phyloP scores from a whole-genome alignment of 2,888 invertebrate genomes.

The Chirona hameri region DNA sequence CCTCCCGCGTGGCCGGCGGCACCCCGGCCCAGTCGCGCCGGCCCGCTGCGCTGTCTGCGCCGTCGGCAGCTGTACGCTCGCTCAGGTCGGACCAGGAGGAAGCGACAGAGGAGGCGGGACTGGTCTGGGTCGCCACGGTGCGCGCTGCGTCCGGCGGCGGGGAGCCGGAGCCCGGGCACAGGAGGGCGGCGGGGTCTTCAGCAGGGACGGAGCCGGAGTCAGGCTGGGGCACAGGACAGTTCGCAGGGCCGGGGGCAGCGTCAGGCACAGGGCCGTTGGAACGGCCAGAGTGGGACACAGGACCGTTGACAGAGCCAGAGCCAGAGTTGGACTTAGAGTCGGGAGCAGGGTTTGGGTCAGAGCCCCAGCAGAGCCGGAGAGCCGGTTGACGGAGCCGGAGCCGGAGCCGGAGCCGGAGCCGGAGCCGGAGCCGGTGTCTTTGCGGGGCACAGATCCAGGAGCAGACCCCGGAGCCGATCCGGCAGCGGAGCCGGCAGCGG shows the following conservation, averaged over 20 bases:
- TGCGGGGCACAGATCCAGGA: too few relatives aligned
- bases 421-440: neutral
- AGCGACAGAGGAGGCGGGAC: neutral
- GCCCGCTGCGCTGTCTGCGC: neutral
- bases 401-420: neutral
- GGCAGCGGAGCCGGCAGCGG: too few relatives aligned
- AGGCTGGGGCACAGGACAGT: neutral
- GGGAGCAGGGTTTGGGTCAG: neutral
- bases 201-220: too few relatives aligned
- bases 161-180: neutral
- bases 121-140: neutral
- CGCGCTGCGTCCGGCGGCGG: neutral
- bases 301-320: too few relatives aligned
- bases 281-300: too few relatives aligned
- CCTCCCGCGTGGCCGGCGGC: constrained; percentile 5
- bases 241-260: neutral
- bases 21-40: neutral
- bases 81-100: constrained; percentile 24
- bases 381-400: neutral
- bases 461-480: too few relatives aligned
- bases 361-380: neutral
- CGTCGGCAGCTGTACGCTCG: neutral
- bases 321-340: neutral
- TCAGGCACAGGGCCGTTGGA: neutral
- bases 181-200: neutral